Evolutionary conservation across 2,113 vertebrate species (phyloP), one percentile per base, ranked within the genome.

Genomic region (Taxidea taxus): DNA sequence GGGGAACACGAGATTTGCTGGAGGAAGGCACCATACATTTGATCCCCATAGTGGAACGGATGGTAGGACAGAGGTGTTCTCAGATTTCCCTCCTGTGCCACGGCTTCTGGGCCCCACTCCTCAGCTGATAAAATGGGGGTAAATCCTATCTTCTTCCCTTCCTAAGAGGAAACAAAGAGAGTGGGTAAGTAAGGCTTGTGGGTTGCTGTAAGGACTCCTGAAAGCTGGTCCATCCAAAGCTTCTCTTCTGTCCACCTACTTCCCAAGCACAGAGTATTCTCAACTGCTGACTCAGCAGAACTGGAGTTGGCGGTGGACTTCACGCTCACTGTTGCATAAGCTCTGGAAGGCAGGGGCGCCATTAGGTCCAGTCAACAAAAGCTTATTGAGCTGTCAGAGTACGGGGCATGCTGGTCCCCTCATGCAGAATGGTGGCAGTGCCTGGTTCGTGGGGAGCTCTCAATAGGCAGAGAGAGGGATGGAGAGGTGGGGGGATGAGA

Each of bases 191-290:
- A 6, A 49, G 70, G 80, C 4, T 20, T 74, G 21, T 0, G 2
- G 21, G 8, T 85, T 78, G 16, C 7, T 0, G 0, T 9, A 14
- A 44, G 27, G 3, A 6, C 34, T 27, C 51, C 15, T 0, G 49
- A 70, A 21, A 72, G 54, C 70, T 7, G 66, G 23, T 29, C 27
- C 14, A 10, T n/a, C 90, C 16, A 1, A 2, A 13, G 6, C 37
- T 64, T 56, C 42, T 25, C 86, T 80, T 90, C 47, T 34, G 56
- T n/a, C 54, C 39, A 23, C 75, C 60, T 13, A 39, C 74, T 87
- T 16, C 54, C 84, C 39, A 47, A 58, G 39, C 54, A 37, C 39
- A 47, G 54, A 34, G 1, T 18, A 31, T 54, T 34, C 47, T n/a
- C 29, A 8, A 4, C 20, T 18, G 4, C 64, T 34, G n/a, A 64